Percentiles rank a stretch among this genome's conserved stretches.
Conservation (phyloP, 2,888 invertebrate species). For the Plutella xylostella region DNA sequence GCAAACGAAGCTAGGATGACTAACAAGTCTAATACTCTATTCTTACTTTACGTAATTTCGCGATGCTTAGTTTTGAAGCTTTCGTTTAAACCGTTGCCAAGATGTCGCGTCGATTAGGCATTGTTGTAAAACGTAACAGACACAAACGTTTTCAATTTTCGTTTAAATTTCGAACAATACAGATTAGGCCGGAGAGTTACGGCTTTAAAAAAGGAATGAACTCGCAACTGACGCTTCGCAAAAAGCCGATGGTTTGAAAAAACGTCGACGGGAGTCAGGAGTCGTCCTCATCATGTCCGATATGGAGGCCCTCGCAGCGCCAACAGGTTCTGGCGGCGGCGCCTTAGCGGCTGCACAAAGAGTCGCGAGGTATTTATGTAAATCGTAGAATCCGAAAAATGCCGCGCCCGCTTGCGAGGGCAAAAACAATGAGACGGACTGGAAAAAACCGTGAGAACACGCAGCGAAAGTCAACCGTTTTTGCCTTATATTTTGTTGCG, state of each 20-base stretch:
- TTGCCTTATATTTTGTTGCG: not conserved
- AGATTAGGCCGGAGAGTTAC: no score
- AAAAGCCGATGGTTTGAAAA: constrained; percentile 31
- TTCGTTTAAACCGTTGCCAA: not conserved
- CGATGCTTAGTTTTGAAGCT: not conserved
- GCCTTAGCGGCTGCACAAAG: constrained; percentile 63
- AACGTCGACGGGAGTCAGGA: constrained; percentile 22
- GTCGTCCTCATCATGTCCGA: constrained; percentile 31
- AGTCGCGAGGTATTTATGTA: constrained; percentile 56
- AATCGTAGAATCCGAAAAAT: constrained; percentile 63
- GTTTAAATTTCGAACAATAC: no score
- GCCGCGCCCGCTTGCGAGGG: constrained; percentile 29
- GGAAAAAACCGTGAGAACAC: constrained; percentile 3
- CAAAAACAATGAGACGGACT: constrained; percentile 7
- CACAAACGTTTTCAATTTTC: constrained; percentile 22
- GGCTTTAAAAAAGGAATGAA: no score
- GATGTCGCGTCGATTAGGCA: no score
- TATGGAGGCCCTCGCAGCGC: constrained; percentile 21
- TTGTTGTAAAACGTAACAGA: not conserved
- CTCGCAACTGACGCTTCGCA: no score
- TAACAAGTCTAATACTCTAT: not conserved
- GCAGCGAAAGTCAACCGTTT: not conserved
- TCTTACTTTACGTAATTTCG: not conserved
- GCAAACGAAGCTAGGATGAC: not conserved
- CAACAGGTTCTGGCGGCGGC: constrained; percentile 35